Evolutionary conservation across 2,888 invertebrate genomes (phyloP).

Genomic region (Standfussiana lucernea): DNA sequence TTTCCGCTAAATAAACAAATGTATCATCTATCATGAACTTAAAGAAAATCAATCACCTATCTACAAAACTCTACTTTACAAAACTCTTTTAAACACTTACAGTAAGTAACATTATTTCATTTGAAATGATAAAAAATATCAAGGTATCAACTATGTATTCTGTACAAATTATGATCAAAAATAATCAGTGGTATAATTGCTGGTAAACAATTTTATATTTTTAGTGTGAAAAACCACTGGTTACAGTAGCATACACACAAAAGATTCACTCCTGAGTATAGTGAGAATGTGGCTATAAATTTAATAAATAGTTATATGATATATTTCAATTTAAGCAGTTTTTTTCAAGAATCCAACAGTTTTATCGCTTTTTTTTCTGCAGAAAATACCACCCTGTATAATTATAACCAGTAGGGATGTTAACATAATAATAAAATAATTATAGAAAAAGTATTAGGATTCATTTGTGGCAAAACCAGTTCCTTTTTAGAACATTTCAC

Average conservation of each 20-base stretch:
- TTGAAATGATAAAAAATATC: neutral
- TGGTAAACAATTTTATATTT: neutral
- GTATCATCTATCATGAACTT: neutral
- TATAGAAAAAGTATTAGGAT: neutral
- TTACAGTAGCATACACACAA: neutral
- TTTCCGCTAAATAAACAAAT: constrained; percentile 5
- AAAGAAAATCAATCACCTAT: neutral
- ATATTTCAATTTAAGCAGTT: neutral
- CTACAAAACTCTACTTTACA: too few species aligned
- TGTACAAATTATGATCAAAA: neutral
- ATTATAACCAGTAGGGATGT: neutral
- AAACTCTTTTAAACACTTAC: neutral
- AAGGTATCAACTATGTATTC: neutral
- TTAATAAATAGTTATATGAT: neutral
- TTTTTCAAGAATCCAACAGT: neutral
- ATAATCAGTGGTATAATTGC: neutral
- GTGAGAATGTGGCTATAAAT: neutral
- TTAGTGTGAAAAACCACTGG: neutral
- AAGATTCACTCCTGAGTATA: neutral
- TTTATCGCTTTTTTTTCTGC: neutral
- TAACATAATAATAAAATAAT: neutral
- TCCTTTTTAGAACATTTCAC: neutral
- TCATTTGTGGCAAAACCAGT: neutral
- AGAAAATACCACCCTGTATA: neutral
- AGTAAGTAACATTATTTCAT: neutral